Evolutionary conservation across 2,888 invertebrate genomes (phyloP).

Genomic region (Catocala sponsa): DNA sequence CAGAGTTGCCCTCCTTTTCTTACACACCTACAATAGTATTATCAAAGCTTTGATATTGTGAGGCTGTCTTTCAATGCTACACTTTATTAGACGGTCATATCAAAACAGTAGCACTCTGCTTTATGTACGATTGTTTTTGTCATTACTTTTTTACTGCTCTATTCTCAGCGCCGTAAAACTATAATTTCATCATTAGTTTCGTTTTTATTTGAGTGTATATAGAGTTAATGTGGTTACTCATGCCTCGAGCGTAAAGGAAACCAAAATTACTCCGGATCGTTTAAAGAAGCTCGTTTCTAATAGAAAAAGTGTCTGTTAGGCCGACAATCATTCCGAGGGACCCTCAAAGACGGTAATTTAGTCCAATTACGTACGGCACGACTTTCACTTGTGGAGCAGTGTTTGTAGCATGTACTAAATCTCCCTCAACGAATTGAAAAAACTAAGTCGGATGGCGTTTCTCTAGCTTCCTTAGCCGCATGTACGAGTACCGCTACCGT

Average conservation of each 20-base stretch:
- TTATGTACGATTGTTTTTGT: slow-evolving; percentile 32
- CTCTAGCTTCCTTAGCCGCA: slow-evolving; percentile 38
- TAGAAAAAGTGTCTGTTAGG: slow-evolving; percentile 57
- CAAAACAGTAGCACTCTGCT: slow-evolving; percentile 46
- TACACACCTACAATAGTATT: slow-evolving; percentile 8
- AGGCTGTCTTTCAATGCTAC: slow-evolving; percentile 14
- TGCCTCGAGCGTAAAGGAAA: slow-evolving; percentile 30
- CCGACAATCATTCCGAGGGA: slow-evolving; percentile 53
- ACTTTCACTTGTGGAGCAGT: slow-evolving; percentile 60
- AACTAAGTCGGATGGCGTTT: slow-evolving; percentile 46
- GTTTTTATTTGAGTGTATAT: slow-evolving; percentile 32
- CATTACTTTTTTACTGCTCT: slow-evolving; percentile 26
- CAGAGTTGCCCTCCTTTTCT: slow-evolving; percentile 1
- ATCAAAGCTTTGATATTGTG: slow-evolving; percentile 15
- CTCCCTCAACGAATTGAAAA: slow-evolving; percentile 55
- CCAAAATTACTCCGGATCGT: slow-evolving; percentile 36
- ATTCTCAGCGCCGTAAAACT: slow-evolving; percentile 31
- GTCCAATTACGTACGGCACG: slow-evolving; percentile 61
- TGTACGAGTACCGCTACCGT: slow-evolving; percentile 44
- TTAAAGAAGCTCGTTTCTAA: slow-evolving; percentile 48
- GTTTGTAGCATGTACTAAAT: slow-evolving; percentile 54
- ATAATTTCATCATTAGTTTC: slow-evolving; percentile 37
- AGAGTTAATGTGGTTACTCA: slow-evolving; percentile 29
- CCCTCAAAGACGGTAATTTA: slow-evolving; percentile 62
- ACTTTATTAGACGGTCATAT: slow-evolving; percentile 17